Percentiles rank a stretch among this genome's conserved stretches.
Evolutionary conservation across 2,797 vertebrate genomes (phyloP).

Genomic region (Sebastes kiyomatsui): DNA sequence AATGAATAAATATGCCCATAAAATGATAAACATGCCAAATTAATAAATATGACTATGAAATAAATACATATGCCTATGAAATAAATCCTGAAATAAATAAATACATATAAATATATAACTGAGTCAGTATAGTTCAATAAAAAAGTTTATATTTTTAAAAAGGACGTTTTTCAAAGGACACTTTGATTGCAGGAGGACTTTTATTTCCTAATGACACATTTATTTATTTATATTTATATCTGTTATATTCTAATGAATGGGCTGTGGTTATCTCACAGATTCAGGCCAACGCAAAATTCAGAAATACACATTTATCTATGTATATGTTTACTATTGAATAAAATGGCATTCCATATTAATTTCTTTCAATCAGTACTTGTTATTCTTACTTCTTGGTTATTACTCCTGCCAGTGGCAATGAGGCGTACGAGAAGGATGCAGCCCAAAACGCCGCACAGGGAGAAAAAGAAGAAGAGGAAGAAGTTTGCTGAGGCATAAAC

Average conservation of each 20-base stretch:
- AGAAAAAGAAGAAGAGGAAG: not conserved
- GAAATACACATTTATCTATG: not conserved
- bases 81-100: not conserved
- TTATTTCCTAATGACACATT: not conserved
- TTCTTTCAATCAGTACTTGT: not conserved
- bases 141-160: not conserved
- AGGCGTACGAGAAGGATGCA: not conserved
- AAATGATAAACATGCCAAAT: too few relatives aligned
- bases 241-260: too few relatives aligned
- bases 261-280: too few relatives aligned
- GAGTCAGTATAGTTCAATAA: not conserved
- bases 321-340: not conserved
- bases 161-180: not conserved
- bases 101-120: not conserved
- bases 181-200: too few relatives aligned
- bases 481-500: slow-evolving; percentile 5
- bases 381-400: slow-evolving; percentile 7
- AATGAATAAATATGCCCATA: too few relatives aligned
- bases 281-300: not conserved
- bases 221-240: too few relatives aligned
- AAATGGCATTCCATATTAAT: not conserved
- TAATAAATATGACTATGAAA: too few relatives aligned
- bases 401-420: slow-evolving; percentile 6
- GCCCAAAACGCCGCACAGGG: not conserved
- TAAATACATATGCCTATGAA: too few relatives aligned